phyloP scores from a whole-genome alignment of 2,888 invertebrate genomes.

The Caradrina kadenii region DNA sequence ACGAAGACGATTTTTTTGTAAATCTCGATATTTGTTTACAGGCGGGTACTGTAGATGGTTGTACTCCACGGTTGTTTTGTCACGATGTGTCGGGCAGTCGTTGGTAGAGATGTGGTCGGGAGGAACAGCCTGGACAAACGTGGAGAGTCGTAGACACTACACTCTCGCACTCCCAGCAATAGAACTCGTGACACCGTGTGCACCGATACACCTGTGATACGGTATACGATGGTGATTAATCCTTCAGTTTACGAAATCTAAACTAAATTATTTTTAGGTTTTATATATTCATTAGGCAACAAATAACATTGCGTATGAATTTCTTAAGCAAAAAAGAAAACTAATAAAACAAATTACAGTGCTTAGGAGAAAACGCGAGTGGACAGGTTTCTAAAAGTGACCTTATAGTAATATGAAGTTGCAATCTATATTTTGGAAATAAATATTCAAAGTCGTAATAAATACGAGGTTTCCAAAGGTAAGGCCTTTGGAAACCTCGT shows the following conservation, averaged over 20 bases:
- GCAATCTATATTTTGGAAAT: too few relatives aligned
- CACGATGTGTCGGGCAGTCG: conserved; percentile 79
- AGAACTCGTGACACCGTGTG: conserved; percentile 94
- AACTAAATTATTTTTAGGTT: too few relatives aligned
- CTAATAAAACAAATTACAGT: too few relatives aligned
- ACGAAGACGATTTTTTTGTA: neutral
- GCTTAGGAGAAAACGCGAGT: too few relatives aligned
- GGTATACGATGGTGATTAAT: neutral
- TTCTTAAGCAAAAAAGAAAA: too few relatives aligned
- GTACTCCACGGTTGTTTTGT: conserved; percentile 10
- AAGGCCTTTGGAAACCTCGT: too few relatives aligned
- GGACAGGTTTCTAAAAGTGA: too few relatives aligned
- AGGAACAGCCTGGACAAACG: conserved; percentile 99
- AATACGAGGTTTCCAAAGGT: too few relatives aligned
- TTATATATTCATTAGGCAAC: too few relatives aligned
- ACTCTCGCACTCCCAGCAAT: conserved; percentile 98
- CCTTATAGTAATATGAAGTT: too few relatives aligned
- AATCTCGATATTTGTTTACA: neutral
- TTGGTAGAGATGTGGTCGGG: conserved; percentile 89
- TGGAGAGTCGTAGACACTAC: conserved; percentile 98
- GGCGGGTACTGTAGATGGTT: neutral
- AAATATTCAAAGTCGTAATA: too few relatives aligned
- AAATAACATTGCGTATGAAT: too few relatives aligned
- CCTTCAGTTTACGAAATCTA: neutral
- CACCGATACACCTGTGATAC: conserved; percentile 94